Percentiles rank a stretch among this genome's conserved stretches.
Evolutionary conservation across 2,113 vertebrate species (phyloP).

Genomic region (Pedetes capensis): DNA sequence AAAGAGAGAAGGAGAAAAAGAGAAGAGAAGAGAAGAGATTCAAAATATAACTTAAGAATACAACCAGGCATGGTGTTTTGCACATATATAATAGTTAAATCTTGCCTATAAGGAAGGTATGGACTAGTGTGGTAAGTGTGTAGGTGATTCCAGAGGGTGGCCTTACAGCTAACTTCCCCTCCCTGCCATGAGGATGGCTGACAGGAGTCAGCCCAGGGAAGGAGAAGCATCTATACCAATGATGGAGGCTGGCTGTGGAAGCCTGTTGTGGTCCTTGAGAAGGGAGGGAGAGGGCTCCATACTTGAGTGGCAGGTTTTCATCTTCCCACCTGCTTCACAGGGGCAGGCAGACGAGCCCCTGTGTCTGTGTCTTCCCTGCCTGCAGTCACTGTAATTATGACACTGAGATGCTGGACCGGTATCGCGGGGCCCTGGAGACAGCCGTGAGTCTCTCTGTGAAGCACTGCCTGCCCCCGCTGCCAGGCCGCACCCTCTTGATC

Average conservation of each 20-base stretch:
- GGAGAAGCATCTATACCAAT: neutral
- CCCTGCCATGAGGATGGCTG: neutral
- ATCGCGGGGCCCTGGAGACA: conserved; percentile 87
- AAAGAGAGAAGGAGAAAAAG: no score
- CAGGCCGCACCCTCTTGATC: conserved; percentile 87
- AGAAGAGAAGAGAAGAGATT: no score
- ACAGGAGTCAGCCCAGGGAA: neutral
- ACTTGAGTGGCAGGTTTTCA: neutral
- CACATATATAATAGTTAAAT: neutral
- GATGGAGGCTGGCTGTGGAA: neutral
- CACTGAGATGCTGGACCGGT: conserved; percentile 81
- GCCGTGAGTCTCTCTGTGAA: conserved; percentile 87
- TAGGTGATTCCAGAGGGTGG: neutral
- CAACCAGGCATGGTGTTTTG: no score
- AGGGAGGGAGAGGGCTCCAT: neutral
- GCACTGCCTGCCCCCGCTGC: conserved; percentile 88
- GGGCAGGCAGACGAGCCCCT: neutral
- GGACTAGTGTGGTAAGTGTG: neutral
- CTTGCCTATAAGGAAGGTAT: neutral
- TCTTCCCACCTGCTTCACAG: neutral
- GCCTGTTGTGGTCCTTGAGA: rapidly evolving
- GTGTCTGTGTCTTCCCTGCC: conserved; percentile 14
- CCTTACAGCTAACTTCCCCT: neutral
- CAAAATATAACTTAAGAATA: no score
- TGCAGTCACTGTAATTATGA: conserved; percentile 77